phyloP scores from a whole-genome alignment of 1,140 invertebrate species.

The Orchesella cincta region DNA sequence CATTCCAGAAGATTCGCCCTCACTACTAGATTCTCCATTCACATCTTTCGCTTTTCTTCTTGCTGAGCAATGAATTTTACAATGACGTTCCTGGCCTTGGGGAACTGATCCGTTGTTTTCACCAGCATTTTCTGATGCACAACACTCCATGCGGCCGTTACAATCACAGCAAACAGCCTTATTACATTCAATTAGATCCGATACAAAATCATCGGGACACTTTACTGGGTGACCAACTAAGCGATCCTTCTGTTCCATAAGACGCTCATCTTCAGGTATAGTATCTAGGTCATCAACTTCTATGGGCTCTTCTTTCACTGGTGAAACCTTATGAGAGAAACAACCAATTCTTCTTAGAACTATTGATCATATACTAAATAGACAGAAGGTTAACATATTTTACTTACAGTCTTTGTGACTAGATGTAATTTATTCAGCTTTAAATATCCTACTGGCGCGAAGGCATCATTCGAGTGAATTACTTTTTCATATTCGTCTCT shows the following conservation, averaged over 20 bases:
- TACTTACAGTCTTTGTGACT: slow-evolving; percentile 65
- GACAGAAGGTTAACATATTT: neutral
- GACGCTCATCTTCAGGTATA: neutral
- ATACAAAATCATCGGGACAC: slow-evolving; percentile 62
- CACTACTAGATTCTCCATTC: neutral
- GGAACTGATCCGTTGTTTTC: neutral
- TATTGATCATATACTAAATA: too few species aligned
- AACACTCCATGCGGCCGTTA: slow-evolving; percentile 48
- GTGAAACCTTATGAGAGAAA: neutral
- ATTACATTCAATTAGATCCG: slow-evolving; percentile 60
- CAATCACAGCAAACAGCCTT: slow-evolving; percentile 50
- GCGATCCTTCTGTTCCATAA: slow-evolving; percentile 54
- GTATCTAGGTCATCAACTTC: neutral
- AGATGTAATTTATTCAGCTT: slow-evolving; percentile 80
- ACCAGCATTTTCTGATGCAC: slow-evolving; percentile 6
- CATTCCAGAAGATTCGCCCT: neutral
- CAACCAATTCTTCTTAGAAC: too few species aligned
- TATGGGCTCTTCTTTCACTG: neutral
- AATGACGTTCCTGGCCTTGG: neutral
- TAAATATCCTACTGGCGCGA: slow-evolving; percentile 89
- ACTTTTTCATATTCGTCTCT: slow-evolving; percentile 86
- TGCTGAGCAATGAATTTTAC: slow-evolving; percentile 59
- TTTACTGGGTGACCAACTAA: slow-evolving; percentile 61
- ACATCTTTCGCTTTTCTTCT: slow-evolving; percentile 49
- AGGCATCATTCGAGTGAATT: slow-evolving; percentile 84